Evolutionary conservation across 2,113 vertebrate species (phyloP), one percentile per base, ranked within the genome.

Genomic region (Pontoporia blainvillei): DNA sequence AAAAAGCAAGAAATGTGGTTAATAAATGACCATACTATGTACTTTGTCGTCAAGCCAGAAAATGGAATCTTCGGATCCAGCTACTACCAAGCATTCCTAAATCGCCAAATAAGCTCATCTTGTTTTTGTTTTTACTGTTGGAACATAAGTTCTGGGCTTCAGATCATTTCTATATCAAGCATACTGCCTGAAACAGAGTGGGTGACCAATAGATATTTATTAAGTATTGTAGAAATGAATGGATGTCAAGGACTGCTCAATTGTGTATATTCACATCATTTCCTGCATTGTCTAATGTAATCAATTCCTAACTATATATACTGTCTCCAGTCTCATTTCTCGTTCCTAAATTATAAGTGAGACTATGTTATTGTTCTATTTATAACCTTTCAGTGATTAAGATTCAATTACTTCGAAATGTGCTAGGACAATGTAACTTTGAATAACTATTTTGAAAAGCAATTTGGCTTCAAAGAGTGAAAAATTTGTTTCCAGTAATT

Each of bases 331-430:
- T 62, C 36, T 97, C n/a, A 41, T 73, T 92, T 84, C 8, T 90
- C 36, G 59, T 49, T 59, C 75, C n/a, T 86, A 71, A 93, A 79
- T 94, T 83, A 94, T 57, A 64, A 79, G 89, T 69, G 29, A 90
- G 36, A 52, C 6, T 41, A 66, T 39, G 7, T 59, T 79, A 85
- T 85, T 95, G 29, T 75, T 93, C 81, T 90, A 49, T 79, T 84
- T 87, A 86, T 36, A 90, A 86, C 25, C 7, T 31, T 49, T 93
- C 71, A 39, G 34, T 96, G 44, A 93, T 92, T 87, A 87, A 84
- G n/a, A 90, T 96, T 90, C 75, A 91, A 69, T 88, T 95, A 85
- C 21, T 66, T 71, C 62, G 29, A 96, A 88, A 64, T 44, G 62
- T 69, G 6, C n/a, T 73, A 82, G 54, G 44, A 92, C 61, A 97